Evolutionary conservation across 2,797 vertebrate species (phyloP).

Genomic region (Myotis daubentonii): DNA sequence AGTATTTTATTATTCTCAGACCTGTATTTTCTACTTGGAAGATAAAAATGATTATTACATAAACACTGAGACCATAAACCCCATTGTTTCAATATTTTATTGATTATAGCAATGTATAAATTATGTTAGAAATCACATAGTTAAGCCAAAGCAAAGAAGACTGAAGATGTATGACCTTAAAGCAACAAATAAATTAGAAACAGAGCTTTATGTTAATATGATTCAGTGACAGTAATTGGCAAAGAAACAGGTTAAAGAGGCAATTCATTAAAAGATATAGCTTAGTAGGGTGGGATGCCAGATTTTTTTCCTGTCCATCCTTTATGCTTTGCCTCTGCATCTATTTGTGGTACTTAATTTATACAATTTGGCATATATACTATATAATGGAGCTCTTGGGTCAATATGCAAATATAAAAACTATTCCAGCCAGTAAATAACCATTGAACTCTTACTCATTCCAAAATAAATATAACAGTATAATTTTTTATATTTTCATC

Average conservation of each 20-base stretch:
- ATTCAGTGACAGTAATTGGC: slow-evolving; percentile 41
- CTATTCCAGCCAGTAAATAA: slow-evolving; percentile 19
- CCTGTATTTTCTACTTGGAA: slow-evolving; percentile 20
- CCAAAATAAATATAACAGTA: slow-evolving; percentile 4
- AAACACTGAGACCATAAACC: neutral
- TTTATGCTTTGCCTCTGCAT: neutral
- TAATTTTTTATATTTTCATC: neutral
- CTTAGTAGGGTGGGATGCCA: neutral
- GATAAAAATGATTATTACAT: neutral
- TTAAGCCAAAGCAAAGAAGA: slow-evolving; percentile 52
- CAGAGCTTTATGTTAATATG: neutral
- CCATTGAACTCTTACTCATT: neutral
- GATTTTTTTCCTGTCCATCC: neutral
- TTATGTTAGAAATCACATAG: slow-evolving; percentile 21
- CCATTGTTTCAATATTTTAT: neutral
- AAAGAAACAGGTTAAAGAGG: neutral
- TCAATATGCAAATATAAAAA: slow-evolving; percentile 6
- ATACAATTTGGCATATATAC: neutral
- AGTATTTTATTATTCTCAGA: slow-evolving; percentile 13
- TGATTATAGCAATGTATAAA: slow-evolving; percentile 43
- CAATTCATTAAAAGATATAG: slow-evolving; percentile 38
- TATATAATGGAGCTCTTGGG: neutral
- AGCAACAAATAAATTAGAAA: slow-evolving; percentile 47
- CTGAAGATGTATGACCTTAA: neutral
- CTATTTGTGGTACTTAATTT: neutral